Base-by-base conservation (phyloP, 2,888 invertebrate genomes). In the Caenorhabditis sp. region DNA sequence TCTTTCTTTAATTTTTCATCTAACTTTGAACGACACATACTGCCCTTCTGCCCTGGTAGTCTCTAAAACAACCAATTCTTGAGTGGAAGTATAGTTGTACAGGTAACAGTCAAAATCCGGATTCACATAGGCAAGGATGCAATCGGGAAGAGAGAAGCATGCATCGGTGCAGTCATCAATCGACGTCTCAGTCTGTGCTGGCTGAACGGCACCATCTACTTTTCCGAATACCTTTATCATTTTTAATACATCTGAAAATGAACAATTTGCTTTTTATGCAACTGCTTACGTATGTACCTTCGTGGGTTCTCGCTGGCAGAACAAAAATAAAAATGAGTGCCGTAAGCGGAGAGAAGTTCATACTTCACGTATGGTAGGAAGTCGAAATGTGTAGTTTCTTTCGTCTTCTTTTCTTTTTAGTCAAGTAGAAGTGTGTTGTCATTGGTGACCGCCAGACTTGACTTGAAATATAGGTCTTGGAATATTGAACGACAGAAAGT, bases 1-100 rank as follows among this genome's bases (percentile, higher is more conserved):
- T n/a, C n/a, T n/a, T n/a, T n/a, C n/a, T n/a, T n/a, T n/a, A n/a
- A n/a, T n/a, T n/a, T n/a, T n/a, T n/a, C 2, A 40, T 40, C 20
- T 2, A 8, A 58, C 69, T n/a, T 58, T 69, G 60, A 69, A 69
- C 5, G 69, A 40, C n/a, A 69, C 69, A 22, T 22, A 37, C 0
- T 22, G 55, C 6, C n/a, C 24, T 2, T 58, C 58, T 47, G 13
- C 58, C 35, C 9, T 28, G 5, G 22, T n/a, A 1, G 58, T 69
- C 11, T 69, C 37, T 0, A 35, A 1, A 0, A 69, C 69, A 0
- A 60, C 35, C 22, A 69, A n/a, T 0, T 20, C 35, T n/a, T 58
- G 5, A 1, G 47, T 35, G 1, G 5, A 1, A 9, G 18, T 58
- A n/a, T 44, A 58, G 18, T 24, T 9, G 22, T 56, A 60, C 8